Evolutionary conservation across 2,888 invertebrate species (phyloP).

Genomic region (Synanthedon andrenaeformis): DNA sequence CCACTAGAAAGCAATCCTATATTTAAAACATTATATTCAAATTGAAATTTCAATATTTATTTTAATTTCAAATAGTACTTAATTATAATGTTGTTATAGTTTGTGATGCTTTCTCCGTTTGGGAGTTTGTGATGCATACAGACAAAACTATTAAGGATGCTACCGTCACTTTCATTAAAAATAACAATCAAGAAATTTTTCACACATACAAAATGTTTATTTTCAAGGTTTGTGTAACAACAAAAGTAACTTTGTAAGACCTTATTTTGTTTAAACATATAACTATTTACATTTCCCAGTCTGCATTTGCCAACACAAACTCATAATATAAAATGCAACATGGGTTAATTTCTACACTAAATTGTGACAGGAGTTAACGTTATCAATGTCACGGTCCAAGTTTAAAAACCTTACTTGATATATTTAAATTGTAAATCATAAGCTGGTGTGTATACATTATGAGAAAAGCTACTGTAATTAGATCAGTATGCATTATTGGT

Average conservation of each 20-base stretch:
- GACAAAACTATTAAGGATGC: neutral
- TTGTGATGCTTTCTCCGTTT: too few relatives aligned
- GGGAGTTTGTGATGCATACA: too few relatives aligned
- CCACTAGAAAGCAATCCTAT: neutral
- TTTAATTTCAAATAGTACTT: too few relatives aligned
- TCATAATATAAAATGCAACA: constrained; percentile 65
- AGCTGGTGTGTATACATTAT: constrained; percentile 61
- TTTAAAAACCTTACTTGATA: constrained; percentile 49
- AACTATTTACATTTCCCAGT: constrained; percentile 69
- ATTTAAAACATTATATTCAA: too few relatives aligned
- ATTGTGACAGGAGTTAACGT: constrained; percentile 60
- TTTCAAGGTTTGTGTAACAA: constrained; percentile 70
- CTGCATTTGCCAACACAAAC: constrained; percentile 66
- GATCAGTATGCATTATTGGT: constrained; percentile 45
- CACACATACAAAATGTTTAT: constrained; percentile 72
- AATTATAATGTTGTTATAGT: too few relatives aligned
- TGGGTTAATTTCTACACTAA: constrained; percentile 64
- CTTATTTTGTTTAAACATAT: constrained; percentile 67
- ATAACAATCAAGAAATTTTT: constrained; percentile 46
- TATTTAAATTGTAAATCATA: constrained; percentile 53
- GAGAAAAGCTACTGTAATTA: constrained; percentile 64
- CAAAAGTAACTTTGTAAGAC: constrained; percentile 69
- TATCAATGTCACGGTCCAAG: constrained; percentile 57
- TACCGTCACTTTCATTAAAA: neutral
- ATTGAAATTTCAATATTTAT: too few relatives aligned